Conservation (phyloP, 37 sponge, comb jelly and placozoan species). For the Spongia lamella region DNA sequence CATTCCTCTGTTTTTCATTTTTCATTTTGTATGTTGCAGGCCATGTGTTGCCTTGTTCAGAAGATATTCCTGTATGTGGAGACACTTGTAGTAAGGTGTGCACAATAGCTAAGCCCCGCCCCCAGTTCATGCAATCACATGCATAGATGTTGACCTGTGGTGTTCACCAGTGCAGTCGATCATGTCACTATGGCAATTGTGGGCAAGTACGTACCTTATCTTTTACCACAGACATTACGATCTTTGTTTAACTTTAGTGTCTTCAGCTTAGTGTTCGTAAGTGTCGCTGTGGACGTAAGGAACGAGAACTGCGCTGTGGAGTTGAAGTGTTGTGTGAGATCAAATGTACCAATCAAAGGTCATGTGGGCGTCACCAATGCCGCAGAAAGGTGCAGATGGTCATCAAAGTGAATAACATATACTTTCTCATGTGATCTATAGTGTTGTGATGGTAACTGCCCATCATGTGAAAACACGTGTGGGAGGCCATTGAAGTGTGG, state of each 20-base stretch:
- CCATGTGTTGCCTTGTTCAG: conserved; percentile 65
- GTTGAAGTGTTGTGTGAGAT: conserved; percentile 79
- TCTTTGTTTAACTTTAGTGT: conserved; percentile 45
- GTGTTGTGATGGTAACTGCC: conserved; percentile 92
- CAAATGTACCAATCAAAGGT: conserved; percentile 64
- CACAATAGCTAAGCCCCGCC: neutral
- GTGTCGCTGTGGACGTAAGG: conserved; percentile 81
- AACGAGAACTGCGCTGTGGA: conserved; percentile 63
- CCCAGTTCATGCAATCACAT: neutral
- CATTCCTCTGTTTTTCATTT: neutral
- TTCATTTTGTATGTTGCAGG: conserved; percentile 4
- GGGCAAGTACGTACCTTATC: conserved; percentile 33
- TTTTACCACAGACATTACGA: neutral
- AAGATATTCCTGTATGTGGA: conserved; percentile 79
- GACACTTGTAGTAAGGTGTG: conserved; percentile 82
- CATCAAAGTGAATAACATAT: neutral
- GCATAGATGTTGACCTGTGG: conserved; percentile 59
- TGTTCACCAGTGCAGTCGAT: conserved; percentile 59
- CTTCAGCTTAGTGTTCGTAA: conserved; percentile 52
- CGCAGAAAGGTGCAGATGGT: conserved; percentile 71
- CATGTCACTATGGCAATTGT: conserved; percentile 81
- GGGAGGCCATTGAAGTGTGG: conserved; percentile 71
- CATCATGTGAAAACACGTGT: conserved; percentile 86
- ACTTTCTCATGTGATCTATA: conserved; percentile 1
- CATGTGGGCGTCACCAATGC: conserved; percentile 91